Conservation (phyloP, 2,888 invertebrate genomes). For the Lasioglossum figueresi region DNA sequence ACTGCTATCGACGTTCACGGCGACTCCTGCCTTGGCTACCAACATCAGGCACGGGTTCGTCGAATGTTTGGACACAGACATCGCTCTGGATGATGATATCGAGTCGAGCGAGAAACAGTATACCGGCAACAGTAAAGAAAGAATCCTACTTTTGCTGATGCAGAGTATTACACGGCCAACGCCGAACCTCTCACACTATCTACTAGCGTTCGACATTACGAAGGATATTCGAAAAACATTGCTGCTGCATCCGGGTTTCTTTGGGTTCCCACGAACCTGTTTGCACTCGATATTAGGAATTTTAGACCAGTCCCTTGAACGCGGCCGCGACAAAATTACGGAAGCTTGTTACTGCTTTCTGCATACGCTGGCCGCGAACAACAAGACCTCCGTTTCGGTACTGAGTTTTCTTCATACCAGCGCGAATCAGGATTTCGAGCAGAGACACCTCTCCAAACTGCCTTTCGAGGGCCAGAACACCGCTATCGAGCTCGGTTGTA, state of each 20-base stretch:
- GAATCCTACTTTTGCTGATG: conserved; percentile 90
- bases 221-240: conserved; percentile 91
- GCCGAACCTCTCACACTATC: conserved; percentile 94
- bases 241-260: conserved; percentile 91
- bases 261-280: conserved; percentile 90
- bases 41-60: too few species aligned
- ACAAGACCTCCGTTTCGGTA: conserved; percentile 91
- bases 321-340: conserved; percentile 83
- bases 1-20: too few species aligned
- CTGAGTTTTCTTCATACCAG: conserved; percentile 88
- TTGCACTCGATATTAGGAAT: conserved; percentile 91
- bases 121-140: conserved; percentile 86
- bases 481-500: conserved; percentile 81
- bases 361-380: conserved; percentile 91
- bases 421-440: conserved; percentile 91
- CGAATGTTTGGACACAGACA: conserved; percentile 91
- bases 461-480: conserved; percentile 85
- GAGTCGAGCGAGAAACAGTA: conserved; percentile 75
- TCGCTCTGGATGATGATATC: conserved; percentile 80
- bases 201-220: conserved; percentile 93
- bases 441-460: conserved; percentile 89
- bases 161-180: conserved; percentile 90
- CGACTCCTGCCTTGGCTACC: too few species aligned
- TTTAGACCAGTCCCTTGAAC: conserved; percentile 88
- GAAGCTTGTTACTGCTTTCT: conserved; percentile 92